phyloP scores from a whole-genome alignment of 1,140 invertebrate genomes.

The Dinothrombium tinctorium region DNA sequence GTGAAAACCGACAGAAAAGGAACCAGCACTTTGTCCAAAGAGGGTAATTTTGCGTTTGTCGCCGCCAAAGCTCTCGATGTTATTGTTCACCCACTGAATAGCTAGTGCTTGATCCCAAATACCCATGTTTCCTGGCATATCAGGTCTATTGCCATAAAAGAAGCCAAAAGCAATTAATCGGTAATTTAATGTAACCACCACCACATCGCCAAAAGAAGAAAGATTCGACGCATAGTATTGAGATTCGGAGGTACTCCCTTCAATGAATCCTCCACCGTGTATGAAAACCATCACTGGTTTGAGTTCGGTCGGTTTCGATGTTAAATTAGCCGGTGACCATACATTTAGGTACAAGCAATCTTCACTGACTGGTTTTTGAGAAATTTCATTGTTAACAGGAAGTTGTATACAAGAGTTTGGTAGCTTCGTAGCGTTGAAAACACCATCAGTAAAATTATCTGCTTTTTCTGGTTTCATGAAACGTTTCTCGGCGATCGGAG shows the following conservation, averaged over 20 bases:
- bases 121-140: no score
- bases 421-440: conserved; percentile 8
- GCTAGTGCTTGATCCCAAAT: no score
- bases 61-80: no score
- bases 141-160: no score
- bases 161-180: no score
- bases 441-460: no score
- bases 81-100: no score
- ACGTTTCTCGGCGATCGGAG: conserved; percentile 54
- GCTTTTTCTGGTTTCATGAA: conserved; percentile 68
- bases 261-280: conserved; percentile 87
- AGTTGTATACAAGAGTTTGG: conserved; percentile 12
- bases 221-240: conserved; percentile 73
- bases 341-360: conserved; percentile 94
- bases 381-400: no score
- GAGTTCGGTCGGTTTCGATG: not conserved
- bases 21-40: no score
- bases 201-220: conserved; percentile 63
- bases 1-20: no score
- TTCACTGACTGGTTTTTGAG: conserved; percentile 36
- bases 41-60: no score
- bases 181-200: no score
- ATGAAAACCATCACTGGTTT: conserved; percentile 83
- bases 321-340: conserved; percentile 30
- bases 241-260: conserved; percentile 46